Evolutionary conservation across 1,140 invertebrate genomes (phyloP).

Genomic region (Cotesia typhae): DNA sequence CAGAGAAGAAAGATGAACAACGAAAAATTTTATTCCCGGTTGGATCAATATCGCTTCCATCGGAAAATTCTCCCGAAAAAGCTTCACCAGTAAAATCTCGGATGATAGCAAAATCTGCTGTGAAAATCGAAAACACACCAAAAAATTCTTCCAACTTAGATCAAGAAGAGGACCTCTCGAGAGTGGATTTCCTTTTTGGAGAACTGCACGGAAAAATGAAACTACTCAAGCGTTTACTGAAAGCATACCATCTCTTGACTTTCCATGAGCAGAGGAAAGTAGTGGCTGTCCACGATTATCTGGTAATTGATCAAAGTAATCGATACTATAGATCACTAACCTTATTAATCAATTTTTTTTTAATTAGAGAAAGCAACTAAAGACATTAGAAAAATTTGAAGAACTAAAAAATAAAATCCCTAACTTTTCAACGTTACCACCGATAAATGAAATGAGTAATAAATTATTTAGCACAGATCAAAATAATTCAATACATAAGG

Average conservation of each 20-base stretch:
- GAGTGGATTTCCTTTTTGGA: slow-evolving; percentile 5
- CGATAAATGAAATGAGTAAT: neutral
- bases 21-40: too few relatives aligned
- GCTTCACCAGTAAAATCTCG: too few relatives aligned
- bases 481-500: slow-evolving; percentile 32
- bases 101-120: too few relatives aligned
- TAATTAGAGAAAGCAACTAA: slow-evolving; percentile 42
- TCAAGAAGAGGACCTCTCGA: neutral
- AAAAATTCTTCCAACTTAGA: neutral
- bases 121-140: neutral
- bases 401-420: slow-evolving; percentile 38
- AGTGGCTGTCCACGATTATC: slow-evolving; percentile 47
- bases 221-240: slow-evolving; percentile 45
- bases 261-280: slow-evolving; percentile 47
- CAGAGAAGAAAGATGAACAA: too few relatives aligned
- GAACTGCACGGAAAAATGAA: slow-evolving; percentile 45
- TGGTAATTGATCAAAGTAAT: slow-evolving; percentile 40
- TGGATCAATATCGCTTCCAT: too few relatives aligned
- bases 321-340: neutral
- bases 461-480: neutral
- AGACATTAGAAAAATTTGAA: slow-evolving; percentile 42
- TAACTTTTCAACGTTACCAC: neutral
- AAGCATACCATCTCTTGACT: slow-evolving; percentile 43
- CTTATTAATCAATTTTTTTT: slow-evolving; percentile 1
- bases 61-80: too few relatives aligned